Percentiles rank a stretch among this genome's conserved stretches.
These are phyloP conservation scores for Zophobas atratus DNA, from an alignment of 1,140 invertebrate genomes.

Conservation along the genomic window DNA sequence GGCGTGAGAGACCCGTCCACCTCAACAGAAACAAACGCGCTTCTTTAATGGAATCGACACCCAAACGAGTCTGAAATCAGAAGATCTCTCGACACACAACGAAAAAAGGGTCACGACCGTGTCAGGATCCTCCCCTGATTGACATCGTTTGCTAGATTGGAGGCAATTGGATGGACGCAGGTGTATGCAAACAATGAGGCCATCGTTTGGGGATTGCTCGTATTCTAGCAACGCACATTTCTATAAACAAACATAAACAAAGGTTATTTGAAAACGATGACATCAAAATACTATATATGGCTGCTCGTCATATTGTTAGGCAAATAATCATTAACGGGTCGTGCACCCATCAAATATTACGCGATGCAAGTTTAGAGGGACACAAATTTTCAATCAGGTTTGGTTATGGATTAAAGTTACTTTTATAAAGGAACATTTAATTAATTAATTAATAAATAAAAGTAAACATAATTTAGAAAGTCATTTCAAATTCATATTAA, in stretches of 20 bases:
- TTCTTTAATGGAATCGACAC: slow-evolving; percentile 13
- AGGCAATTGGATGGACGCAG: slow-evolving; percentile 10
- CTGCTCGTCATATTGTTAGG: too few species aligned
- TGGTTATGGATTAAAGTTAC: too few species aligned
- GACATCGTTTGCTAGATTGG: slow-evolving; percentile 13
- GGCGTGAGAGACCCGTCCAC: slow-evolving; percentile 7
- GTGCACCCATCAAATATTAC: too few species aligned
- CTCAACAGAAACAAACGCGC: slow-evolving; percentile 16
- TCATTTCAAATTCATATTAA: too few species aligned
- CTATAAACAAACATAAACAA: slow-evolving; percentile 6
- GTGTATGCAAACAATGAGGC: slow-evolving; percentile 7
- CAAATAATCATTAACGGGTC: too few species aligned
- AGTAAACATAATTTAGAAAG: too few species aligned
- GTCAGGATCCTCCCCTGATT: slow-evolving; percentile 4
- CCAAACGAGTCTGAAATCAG: background rate
- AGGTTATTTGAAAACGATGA: background rate
- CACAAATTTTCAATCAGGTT: too few species aligned
- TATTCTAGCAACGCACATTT: background rate
- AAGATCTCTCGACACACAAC: background rate
- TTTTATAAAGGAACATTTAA: too few species aligned
- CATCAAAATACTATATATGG: background rate
- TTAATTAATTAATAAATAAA: too few species aligned
- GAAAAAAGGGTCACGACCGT: slow-evolving; percentile 16
- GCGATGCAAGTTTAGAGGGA: too few species aligned
- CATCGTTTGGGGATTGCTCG: slow-evolving; percentile 3